These are phyloP conservation scores for Micropterix aruncella DNA, from an alignment of 2,888 invertebrate genomes.

Conservation along the genomic window DNA sequence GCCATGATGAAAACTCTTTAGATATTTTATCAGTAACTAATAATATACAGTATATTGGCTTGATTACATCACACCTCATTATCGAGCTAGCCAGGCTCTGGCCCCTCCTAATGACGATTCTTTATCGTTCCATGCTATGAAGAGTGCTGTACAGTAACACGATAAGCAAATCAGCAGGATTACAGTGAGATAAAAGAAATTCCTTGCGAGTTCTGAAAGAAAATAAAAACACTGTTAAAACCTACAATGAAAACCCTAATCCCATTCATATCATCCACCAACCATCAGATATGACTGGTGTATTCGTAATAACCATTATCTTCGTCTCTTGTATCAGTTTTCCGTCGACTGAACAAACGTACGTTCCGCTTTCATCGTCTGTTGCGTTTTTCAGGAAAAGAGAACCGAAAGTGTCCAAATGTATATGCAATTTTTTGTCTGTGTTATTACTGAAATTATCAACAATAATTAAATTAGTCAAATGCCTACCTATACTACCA, in stretches of 20 bases:
- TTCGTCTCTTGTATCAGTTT: background rate
- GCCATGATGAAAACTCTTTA: too few species aligned
- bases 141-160: background rate
- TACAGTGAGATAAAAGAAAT: background rate
- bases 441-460: background rate
- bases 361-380: background rate
- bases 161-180: background rate
- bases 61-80: too few species aligned
- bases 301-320: background rate
- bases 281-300: background rate
- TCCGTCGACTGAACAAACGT: background rate
- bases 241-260: too few species aligned
- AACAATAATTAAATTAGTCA: background rate
- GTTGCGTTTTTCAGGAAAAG: background rate
- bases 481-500: too few species aligned
- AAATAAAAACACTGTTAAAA: too few species aligned
- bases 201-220: background rate
- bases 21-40: too few species aligned
- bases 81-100: background rate
- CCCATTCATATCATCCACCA: too few species aligned
- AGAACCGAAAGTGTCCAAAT: background rate
- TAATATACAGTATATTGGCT: too few species aligned
- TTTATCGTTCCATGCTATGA: background rate
- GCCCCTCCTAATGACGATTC: background rate
- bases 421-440: background rate